These are phyloP conservation scores for Amyelois transitella DNA, from an alignment of 1,140 invertebrate species.

Conservation along the genomic window DNA sequence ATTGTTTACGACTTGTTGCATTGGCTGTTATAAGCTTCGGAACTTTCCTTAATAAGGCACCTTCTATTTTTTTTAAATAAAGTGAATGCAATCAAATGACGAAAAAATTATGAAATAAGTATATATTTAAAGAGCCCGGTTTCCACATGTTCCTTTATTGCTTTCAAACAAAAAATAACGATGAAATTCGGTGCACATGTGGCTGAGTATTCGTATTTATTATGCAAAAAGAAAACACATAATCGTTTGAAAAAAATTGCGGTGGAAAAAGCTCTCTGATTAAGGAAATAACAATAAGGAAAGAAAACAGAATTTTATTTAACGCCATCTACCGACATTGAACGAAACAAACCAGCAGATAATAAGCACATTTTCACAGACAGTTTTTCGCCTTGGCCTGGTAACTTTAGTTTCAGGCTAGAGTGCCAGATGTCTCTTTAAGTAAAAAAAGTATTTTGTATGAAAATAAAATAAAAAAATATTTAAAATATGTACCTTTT, in stretches of 20 bases:
- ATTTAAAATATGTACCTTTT: background rate
- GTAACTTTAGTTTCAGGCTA: background rate
- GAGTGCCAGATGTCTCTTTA: slow-evolving; percentile 4
- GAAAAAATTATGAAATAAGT: no score
- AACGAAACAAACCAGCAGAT: background rate
- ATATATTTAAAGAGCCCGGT: no score
- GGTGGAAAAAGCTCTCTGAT: no score
- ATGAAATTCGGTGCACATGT: no score
- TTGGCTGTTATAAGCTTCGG: background rate
- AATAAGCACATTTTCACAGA: background rate
- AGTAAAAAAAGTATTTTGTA: background rate
- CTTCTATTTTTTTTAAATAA: background rate
- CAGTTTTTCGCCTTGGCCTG: background rate
- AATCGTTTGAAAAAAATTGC: no score
- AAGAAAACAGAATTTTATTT: background rate
- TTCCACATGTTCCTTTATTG: no score
- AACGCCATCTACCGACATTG: background rate
- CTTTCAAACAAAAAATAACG: no score
- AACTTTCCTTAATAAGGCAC: no score
- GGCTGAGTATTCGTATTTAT: no score
- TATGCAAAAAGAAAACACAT: no score
- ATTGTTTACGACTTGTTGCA: slow-evolving; percentile 1
- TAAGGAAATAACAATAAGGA: no score
- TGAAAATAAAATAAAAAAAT: background rate
- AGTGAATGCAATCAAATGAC: no score